Evolutionary conservation across 2,888 invertebrate species (phyloP).

Genomic region (Axea sp.): DNA sequence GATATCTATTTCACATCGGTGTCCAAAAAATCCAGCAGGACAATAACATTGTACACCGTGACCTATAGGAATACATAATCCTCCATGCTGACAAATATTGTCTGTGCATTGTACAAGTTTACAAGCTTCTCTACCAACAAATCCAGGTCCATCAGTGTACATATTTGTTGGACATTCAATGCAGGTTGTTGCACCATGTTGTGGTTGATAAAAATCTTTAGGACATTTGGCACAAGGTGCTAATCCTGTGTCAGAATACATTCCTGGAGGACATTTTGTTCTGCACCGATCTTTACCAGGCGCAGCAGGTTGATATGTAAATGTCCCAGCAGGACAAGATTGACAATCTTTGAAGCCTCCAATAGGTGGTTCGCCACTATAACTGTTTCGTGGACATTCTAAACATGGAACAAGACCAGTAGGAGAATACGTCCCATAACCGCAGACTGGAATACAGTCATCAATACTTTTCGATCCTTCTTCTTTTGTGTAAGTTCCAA

Average conservation of each 20-base stretch:
- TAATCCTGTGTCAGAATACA: conserved; percentile 94
- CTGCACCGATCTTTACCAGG: conserved; percentile 90
- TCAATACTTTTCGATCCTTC: conserved; percentile 92
- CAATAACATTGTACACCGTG: conserved; percentile 95
- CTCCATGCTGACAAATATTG: conserved; percentile 93
- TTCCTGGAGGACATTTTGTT: conserved; percentile 93
- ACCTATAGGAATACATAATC: conserved; percentile 92
- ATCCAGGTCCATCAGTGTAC: conserved; percentile 90
- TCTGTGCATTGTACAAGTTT: conserved; percentile 92
- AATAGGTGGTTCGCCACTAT: conserved; percentile 91
- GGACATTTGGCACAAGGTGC: conserved; percentile 97
- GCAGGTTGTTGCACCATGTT: conserved; percentile 91
- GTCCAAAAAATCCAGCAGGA: conserved; percentile 95
- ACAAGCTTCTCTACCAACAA: conserved; percentile 92
- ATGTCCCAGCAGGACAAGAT: conserved; percentile 93
- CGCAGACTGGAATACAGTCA: conserved; percentile 96
- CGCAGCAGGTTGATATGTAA: conserved; percentile 95
- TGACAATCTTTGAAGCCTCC: conserved; percentile 96
- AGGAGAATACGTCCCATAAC: conserved; percentile 96
- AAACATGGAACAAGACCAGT: conserved; percentile 94
- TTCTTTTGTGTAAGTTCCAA: conserved; percentile 95
- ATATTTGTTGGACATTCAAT: conserved; percentile 94
- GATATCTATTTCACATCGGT: conserved; percentile 95
- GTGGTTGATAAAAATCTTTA: conserved; percentile 93
- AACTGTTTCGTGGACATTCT: conserved; percentile 96